phyloP scores from a whole-genome alignment of 2,113 vertebrate genomes.

The Haliaeetus leucogaster region DNA sequence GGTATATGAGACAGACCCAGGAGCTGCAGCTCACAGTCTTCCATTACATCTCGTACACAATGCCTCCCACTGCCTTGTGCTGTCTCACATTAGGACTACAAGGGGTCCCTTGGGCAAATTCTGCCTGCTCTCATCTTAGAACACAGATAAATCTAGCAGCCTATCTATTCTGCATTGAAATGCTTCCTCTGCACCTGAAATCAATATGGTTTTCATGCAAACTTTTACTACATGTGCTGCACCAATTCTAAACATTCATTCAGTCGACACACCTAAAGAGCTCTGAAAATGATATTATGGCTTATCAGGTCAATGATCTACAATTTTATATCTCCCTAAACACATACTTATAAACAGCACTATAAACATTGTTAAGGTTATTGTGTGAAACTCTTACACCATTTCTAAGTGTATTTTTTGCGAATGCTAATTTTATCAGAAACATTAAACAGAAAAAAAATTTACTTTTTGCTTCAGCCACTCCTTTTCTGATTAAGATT shows the following conservation, averaged over 20 bases:
- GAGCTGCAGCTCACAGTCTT: neutral
- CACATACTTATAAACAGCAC: slow-evolving; percentile 23
- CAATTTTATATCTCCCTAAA: slow-evolving; percentile 30
- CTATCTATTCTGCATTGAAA: neutral
- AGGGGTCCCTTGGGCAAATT: neutral
- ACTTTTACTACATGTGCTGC: slow-evolving; percentile 24
- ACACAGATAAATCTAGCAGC: neutral
- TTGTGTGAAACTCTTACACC: neutral
- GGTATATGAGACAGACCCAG: neutral
- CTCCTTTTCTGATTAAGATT: neutral
- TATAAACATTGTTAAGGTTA: neutral
- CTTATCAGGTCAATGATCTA: slow-evolving; percentile 36
- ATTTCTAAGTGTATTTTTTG: neutral
- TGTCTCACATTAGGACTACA: neutral
- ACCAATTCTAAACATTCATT: slow-evolving; percentile 8
- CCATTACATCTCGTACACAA: fast-evolving
- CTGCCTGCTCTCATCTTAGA: neutral
- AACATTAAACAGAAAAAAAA: neutral
- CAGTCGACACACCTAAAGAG: neutral
- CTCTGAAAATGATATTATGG: neutral
- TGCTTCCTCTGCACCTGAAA: neutral
- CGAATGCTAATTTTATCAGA: neutral
- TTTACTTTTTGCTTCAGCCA: neutral
- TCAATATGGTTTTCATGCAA: slow-evolving; percentile 3
- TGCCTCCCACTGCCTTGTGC: neutral